A percentile compares a stretch with the other conserved stretches of the same genome.
These are phyloP conservation scores for Clunio marinus DNA, from an alignment of 2,888 invertebrate genomes.

Conservation along the genomic window DNA sequence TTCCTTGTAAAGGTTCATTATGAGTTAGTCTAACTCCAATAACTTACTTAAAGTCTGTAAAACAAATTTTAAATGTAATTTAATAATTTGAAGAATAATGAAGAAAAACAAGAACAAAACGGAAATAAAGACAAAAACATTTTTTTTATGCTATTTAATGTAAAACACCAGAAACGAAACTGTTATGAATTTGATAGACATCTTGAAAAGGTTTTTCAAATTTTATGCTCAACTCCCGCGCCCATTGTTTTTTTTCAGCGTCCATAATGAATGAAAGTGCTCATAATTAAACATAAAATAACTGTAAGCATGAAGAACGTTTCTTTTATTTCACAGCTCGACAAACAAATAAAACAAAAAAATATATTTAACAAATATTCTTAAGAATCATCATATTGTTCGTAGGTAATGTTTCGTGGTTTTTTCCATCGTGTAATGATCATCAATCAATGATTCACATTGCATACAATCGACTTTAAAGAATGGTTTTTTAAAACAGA, in stretches of 20 bases:
- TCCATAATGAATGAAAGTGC: conserved; percentile 3
- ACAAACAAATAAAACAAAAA: neutral
- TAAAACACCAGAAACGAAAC: neutral
- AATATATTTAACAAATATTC: neutral
- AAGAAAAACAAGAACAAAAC: no score
- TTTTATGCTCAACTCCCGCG: neutral
- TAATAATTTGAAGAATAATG: no score
- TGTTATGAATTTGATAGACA: conserved; percentile 1
- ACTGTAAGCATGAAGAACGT: conserved; percentile 16
- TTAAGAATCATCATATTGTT: no score
- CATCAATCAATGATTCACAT: no score
- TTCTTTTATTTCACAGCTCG: conserved; percentile 19
- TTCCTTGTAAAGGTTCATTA: no score
- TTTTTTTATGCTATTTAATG: conserved; percentile 2
- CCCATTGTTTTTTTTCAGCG: neutral
- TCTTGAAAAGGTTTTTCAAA: neutral
- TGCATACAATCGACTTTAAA: no score
- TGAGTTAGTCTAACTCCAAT: no score
- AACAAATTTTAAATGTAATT: conserved; percentile 3
- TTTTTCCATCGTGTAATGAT: no score
- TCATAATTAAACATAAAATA: conserved; percentile 6
- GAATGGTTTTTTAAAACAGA: no score
- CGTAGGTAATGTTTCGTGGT: no score
- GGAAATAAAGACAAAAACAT: neutral
- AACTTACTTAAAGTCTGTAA: no score